Evolutionary conservation across 1,140 invertebrate genomes (phyloP).

Genomic region (Drosophila sp.): DNA sequence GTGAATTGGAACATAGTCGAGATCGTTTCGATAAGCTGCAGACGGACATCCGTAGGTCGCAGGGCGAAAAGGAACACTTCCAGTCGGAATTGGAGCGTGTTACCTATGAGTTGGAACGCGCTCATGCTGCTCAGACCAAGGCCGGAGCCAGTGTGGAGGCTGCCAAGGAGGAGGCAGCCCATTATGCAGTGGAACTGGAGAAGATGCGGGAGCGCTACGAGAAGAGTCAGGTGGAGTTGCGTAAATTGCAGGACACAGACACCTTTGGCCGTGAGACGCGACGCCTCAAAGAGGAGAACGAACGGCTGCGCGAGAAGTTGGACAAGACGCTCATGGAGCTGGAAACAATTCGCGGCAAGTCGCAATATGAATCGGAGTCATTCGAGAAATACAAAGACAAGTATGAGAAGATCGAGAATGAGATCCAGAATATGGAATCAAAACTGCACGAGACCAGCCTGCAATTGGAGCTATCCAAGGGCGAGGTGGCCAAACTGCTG

Average conservation of each 20-base stretch:
- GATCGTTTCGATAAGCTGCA: slow-evolving; percentile 95
- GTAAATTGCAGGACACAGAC: slow-evolving; percentile 90
- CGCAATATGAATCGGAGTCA: slow-evolving; percentile 94
- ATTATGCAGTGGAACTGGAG: slow-evolving; percentile 93
- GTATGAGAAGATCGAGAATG: slow-evolving; percentile 88
- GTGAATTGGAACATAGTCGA: slow-evolving; percentile 94
- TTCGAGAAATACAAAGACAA: slow-evolving; percentile 90
- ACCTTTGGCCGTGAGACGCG: slow-evolving; percentile 88
- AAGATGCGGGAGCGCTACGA: slow-evolving; percentile 96
- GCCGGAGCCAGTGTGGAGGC: slow-evolving; percentile 93
- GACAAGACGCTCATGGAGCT: slow-evolving; percentile 92
- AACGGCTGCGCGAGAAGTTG: slow-evolving; percentile 91
- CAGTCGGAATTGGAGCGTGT: slow-evolving; percentile 92
- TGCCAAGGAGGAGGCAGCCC: slow-evolving; percentile 93
- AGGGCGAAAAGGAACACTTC: slow-evolving; percentile 93
- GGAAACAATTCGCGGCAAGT: slow-evolving; percentile 92
- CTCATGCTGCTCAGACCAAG: slow-evolving; percentile 92
- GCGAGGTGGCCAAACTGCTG: slow-evolving; percentile 89
- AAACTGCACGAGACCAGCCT: slow-evolving; percentile 91
- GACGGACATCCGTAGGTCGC: slow-evolving; percentile 90
- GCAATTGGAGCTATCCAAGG: slow-evolving; percentile 90
- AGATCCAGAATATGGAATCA: slow-evolving; percentile 90
- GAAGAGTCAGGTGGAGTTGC: slow-evolving; percentile 90
- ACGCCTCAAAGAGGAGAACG: slow-evolving; percentile 91
- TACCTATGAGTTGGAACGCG: slow-evolving; percentile 92